phyloP scores from a whole-genome alignment of 1,140 invertebrate species.

The Trypoxylus dichotomus region DNA sequence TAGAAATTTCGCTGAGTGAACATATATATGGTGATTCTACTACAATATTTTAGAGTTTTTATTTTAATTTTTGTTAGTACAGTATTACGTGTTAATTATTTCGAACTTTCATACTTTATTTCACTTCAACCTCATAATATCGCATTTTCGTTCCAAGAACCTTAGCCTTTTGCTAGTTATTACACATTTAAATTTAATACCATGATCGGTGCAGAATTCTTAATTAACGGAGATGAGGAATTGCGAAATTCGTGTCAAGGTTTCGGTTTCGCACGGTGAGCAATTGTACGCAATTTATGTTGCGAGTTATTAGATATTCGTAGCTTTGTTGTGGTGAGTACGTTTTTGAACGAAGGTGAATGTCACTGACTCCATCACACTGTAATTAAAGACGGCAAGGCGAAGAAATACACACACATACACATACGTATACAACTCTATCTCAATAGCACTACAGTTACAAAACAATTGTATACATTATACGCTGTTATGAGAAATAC shows the following conservation, averaged over 20 bases:
- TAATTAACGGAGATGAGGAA: constrained; percentile 4
- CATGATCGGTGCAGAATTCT: not conserved
- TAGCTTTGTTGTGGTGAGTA: not conserved
- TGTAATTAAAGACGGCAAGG: constrained; percentile 14
- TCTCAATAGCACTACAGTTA: not conserved
- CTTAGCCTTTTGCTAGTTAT: not conserved
- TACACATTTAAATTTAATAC: not conserved
- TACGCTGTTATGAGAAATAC: not conserved
- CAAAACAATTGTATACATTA: not conserved
- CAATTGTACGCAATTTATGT: not conserved
- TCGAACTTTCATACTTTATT: too few species aligned
- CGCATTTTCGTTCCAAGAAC: too few species aligned
- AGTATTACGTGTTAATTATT: too few species aligned
- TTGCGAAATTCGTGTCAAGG: constrained; percentile 16
- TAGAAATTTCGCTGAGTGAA: too few species aligned
- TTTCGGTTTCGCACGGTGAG: not conserved
- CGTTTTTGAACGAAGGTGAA: not conserved
- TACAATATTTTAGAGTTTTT: too few species aligned
- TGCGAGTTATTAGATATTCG: not conserved
- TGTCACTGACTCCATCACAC: not conserved
- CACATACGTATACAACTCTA: not conserved
- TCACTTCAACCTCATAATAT: too few species aligned
- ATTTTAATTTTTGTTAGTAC: too few species aligned
- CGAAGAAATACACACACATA: not conserved
- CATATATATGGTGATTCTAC: too few species aligned